Percentiles rank a stretch among this genome's conserved stretches.
Conservation (phyloP, 2,888 invertebrate genomes). For the Tholera decimalis region DNA sequence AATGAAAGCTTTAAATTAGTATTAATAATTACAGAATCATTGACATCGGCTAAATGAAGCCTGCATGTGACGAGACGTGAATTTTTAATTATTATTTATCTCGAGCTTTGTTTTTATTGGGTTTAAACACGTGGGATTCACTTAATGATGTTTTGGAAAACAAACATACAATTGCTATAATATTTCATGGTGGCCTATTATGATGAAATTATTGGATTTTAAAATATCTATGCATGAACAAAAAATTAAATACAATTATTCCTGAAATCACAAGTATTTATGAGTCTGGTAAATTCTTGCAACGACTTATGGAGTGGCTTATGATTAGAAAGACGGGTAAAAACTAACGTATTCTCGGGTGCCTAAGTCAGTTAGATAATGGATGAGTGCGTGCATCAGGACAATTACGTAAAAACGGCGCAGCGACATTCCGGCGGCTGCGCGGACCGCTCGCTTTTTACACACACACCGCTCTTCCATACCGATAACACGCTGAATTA, state of each 20-base stretch:
- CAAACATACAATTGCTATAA: background rate
- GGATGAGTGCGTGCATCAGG: constrained; percentile 89
- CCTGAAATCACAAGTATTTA: constrained; percentile 42
- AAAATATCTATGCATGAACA: background rate
- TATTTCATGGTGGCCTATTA: background rate
- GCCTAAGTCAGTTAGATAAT: constrained; percentile 83
- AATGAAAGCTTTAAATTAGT: constrained; percentile 89
- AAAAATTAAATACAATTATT: constrained; percentile 15
- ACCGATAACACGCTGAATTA: constrained; percentile 91
- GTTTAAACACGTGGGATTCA: constrained; percentile 53
- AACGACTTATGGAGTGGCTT: constrained; percentile 58
- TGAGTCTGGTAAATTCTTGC: constrained; percentile 33
- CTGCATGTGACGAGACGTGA: constrained; percentile 79
- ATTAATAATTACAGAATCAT: constrained; percentile 88
- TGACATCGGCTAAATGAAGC: constrained; percentile 83
- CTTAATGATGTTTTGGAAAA: constrained; percentile 33
- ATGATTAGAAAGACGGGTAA: constrained; percentile 61
- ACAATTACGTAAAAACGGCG: constrained; percentile 90
- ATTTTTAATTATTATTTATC: constrained; percentile 78
- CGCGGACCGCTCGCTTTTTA: constrained; percentile 81
- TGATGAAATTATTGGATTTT: constrained; percentile 6
- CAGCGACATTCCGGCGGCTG: constrained; percentile 85
- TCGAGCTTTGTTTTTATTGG: constrained; percentile 51
- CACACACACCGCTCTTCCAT: constrained; percentile 81
- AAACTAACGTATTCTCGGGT: constrained; percentile 62